Conservation (phyloP, 1,140 invertebrate species). For the Dolichoris vasculosae region DNA sequence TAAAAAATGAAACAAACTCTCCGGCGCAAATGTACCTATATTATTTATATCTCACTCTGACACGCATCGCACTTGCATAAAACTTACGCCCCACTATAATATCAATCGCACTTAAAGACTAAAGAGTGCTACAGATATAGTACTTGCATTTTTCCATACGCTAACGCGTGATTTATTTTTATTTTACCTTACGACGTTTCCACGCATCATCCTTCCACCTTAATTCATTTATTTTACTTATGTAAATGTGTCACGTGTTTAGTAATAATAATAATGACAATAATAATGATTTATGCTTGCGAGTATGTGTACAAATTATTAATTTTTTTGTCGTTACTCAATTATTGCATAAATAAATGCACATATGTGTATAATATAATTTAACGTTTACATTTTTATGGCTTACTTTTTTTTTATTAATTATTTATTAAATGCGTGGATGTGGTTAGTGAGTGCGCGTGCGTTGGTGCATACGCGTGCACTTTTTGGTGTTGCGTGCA, state of each 20-base stretch:
- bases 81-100: conserved; percentile 46
- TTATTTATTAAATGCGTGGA: conserved; percentile 39
- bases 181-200: conserved; percentile 35
- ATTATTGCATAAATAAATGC: conserved; percentile 43
- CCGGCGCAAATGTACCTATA: conserved; percentile 25
- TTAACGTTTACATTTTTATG: conserved; percentile 38
- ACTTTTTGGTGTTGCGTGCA: neutral
- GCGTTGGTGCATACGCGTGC: neutral
- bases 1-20: conserved; percentile 30
- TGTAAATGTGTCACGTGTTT: conserved; percentile 44
- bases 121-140: conserved; percentile 49
- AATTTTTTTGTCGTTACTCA: conserved; percentile 22
- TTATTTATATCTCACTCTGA: conserved; percentile 43
- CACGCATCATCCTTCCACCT: conserved; percentile 18
- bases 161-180: conserved; percentile 23
- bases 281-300: conserved; percentile 44
- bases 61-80: conserved; percentile 52
- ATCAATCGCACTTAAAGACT: conserved; percentile 52
- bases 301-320: conserved; percentile 26
- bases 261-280: conserved; percentile 27
- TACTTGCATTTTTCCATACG: conserved; percentile 43
- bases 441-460: conserved; percentile 9
- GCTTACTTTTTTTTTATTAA: conserved; percentile 39
- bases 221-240: conserved; percentile 38
- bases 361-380: conserved; percentile 29